Base-by-base conservation (phyloP, 2,113 vertebrate species). In the Chionis minor region DNA sequence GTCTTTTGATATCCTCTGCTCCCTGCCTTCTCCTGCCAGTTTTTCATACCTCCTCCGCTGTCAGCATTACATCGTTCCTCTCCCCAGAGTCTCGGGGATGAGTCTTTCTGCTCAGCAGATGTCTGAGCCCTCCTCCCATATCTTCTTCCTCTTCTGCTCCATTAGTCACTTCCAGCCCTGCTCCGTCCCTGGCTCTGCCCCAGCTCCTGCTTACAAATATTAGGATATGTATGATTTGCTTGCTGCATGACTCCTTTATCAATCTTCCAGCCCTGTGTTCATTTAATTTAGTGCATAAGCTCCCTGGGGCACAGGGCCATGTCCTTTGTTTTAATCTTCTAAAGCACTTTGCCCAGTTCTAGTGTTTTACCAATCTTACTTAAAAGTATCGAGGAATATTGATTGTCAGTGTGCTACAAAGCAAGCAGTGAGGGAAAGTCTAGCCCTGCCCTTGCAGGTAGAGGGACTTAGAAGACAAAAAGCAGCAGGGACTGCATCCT, bases 271-370 rank as follows among this genome's bases (percentile, higher is more conserved):
- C 61, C 27, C 23, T 65, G 32, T 63, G 52, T 95, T 88, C 77
- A 56, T 92, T 93, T 88, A 94, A 96, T 95, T 95, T 88, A 90
- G 75, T 81, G 63, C 67, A 90, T 88, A 83, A 95, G 59, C 72
- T 93, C 94, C 72, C 63, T 0, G 0, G 59, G 82, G 75, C 86
- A 84, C 44, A 15, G 80, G 92, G 88, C 79, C 90, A 56, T 74
- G 80, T 95, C 86, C 85, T 96, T 93, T 96, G 92, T 95, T 95
- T 95, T 95, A 96, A 96, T 97, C 70, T 96, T 94, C 81, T 92
- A 81, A 94, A 96, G 81, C 86, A 81, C 84, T 91, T 84, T 72
- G 56, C 84, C 86, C 65, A 44, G 23, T 69, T 70, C 73, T 67
- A 65, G 61, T 62, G 49, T 66, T 89, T 94, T 93, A 86, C 86